phyloP scores from a whole-genome alignment of 1,140 invertebrate species.

The Meteorus sp. region DNA sequence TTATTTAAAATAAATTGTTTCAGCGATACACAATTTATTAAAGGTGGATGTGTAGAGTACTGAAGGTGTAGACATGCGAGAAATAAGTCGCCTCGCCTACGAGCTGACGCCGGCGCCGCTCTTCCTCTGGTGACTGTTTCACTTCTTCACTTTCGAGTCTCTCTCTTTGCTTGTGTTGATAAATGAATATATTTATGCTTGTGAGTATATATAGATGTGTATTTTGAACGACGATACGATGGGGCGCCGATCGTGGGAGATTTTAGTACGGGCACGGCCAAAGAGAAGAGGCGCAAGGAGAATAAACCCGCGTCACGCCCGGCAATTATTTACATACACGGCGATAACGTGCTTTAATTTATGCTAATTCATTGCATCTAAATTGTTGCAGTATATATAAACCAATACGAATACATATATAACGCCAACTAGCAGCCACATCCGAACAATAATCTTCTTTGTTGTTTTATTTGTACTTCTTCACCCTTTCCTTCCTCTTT shows the following conservation, averaged over 20 bases:
- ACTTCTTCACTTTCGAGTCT: constrained; percentile 13
- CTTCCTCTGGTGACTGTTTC: constrained; percentile 7
- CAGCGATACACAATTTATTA: too few species aligned
- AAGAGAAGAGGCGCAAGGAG: constrained; percentile 34
- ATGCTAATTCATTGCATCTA: constrained; percentile 31
- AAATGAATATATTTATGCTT: too few species aligned
- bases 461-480: not conserved
- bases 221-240: constrained; percentile 13
- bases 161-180: too few species aligned
- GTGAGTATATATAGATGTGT: too few species aligned
- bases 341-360: constrained; percentile 25
- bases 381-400: constrained; percentile 24
- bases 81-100: constrained; percentile 22
- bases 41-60: too few species aligned
- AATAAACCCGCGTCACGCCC: constrained; percentile 34
- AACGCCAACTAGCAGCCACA: not conserved
- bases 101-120: constrained; percentile 5
- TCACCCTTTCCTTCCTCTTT: not conserved
- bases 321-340: constrained; percentile 30
- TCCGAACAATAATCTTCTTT: too few species aligned
- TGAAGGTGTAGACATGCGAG: not conserved
- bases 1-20: too few species aligned
- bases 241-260: constrained; percentile 21
- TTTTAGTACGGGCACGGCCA: constrained; percentile 36
- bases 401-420: not conserved